phyloP scores from a whole-genome alignment of 30 jellyfish, hydroid and myxozoan genomes.

The Cassiopea xamachana region DNA sequence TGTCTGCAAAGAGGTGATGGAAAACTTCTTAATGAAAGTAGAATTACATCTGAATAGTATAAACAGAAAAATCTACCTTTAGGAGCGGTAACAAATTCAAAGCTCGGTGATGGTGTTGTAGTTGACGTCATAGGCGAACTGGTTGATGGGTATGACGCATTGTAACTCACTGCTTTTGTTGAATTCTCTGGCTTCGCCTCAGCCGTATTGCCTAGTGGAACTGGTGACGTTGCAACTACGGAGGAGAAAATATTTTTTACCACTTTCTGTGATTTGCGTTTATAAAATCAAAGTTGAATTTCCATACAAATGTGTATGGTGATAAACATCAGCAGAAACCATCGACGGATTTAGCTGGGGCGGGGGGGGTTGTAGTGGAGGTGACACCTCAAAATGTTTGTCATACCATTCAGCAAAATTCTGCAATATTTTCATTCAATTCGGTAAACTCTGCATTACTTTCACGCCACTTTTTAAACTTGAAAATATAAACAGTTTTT shows the following conservation, averaged over 20 bases:
- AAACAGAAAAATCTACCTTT: conserved; percentile 33
- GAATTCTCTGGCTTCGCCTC: conserved; percentile 37
- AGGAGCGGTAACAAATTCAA: conserved; percentile 73
- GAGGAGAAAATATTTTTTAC: neutral
- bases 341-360: too few relatives aligned
- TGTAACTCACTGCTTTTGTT: conserved; percentile 7
- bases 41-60: neutral
- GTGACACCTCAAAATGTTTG: too few relatives aligned
- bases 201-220: conserved; percentile 44
- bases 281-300: too few relatives aligned
- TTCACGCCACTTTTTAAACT: too few relatives aligned
- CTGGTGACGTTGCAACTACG: conserved; percentile 74
- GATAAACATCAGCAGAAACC: too few relatives aligned
- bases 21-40: too few relatives aligned
- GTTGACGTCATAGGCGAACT: conserved; percentile 41
- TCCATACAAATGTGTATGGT: neutral
- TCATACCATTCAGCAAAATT: too few relatives aligned
- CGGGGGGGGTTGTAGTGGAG: too few relatives aligned
- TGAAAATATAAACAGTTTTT: too few relatives aligned
- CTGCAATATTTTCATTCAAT: too few relatives aligned
- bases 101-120: conserved; percentile 48
- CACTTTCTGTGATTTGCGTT: neutral
- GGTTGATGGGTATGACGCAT: conserved; percentile 5
- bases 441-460: too few relatives aligned
- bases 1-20: too few relatives aligned